Evolutionary conservation across 1,140 invertebrate genomes (phyloP).

Genomic region (Ectropis grisescens): DNA sequence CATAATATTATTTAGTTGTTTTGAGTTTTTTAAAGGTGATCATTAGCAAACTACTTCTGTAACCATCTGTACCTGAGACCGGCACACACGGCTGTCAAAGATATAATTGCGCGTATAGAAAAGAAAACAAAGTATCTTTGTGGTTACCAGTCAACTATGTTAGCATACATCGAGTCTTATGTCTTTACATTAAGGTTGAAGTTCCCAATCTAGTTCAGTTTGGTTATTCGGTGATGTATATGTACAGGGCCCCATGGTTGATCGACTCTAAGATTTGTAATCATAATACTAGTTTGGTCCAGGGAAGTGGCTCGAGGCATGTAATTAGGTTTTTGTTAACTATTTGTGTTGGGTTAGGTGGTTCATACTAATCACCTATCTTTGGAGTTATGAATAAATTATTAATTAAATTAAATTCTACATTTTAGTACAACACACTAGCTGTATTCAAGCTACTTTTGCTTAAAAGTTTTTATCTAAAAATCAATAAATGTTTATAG

Average conservation of each 20-base stretch:
- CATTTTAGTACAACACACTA: too few species aligned
- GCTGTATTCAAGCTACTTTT: too few species aligned
- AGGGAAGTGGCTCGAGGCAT: conserved; percentile 29
- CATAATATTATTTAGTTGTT: too few species aligned
- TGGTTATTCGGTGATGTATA: conserved; percentile 28
- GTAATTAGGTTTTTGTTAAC: conserved; percentile 37
- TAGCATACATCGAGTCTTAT: conserved; percentile 21
- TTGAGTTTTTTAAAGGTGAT: too few species aligned
- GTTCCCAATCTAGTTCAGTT: too few species aligned
- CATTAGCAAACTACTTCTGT: conserved; percentile 15
- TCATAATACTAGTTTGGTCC: conserved; percentile 38
- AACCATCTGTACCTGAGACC: conserved; percentile 33
- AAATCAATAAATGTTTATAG: too few species aligned
- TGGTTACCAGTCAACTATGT: conserved; percentile 5
- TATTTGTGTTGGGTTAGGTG: conserved; percentile 1
- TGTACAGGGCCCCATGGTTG: conserved; percentile 42
- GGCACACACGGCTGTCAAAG: conserved; percentile 58
- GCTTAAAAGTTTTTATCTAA: too few species aligned
- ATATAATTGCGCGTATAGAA: conserved; percentile 64
- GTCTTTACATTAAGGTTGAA: conserved; percentile 11
- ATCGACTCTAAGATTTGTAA: conserved; percentile 55
- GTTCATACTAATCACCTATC: too few species aligned
- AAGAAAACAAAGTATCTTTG: conserved; percentile 35
- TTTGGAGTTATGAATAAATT: too few species aligned
- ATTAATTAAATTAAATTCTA: too few species aligned